Percentiles rank a stretch among this genome's conserved stretches.
phyloP scores from a whole-genome alignment of 2,797 vertebrate species.

The Urophycis tenuis region DNA sequence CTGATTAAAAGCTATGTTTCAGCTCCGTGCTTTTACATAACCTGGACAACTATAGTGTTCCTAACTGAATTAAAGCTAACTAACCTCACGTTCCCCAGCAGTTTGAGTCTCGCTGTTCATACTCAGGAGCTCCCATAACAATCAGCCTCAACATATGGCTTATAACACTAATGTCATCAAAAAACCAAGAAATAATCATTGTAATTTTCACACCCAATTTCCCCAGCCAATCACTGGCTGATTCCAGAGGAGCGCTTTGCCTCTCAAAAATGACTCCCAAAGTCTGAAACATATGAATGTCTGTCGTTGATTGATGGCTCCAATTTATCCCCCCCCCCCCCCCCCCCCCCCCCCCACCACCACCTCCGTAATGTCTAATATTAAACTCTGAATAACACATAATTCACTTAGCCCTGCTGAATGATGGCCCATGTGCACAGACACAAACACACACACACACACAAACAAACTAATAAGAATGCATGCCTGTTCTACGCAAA shows the following conservation, averaged over 20 bases:
- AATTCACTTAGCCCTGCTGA: constrained; percentile 49
- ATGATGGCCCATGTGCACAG: constrained; percentile 16
- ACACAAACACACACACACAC: constrained; percentile 17
- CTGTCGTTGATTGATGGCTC: constrained; percentile 68
- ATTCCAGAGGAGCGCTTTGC: constrained; percentile 46
- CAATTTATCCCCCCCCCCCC: constrained; percentile 58
- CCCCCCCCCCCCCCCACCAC: background rate
- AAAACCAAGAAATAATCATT: constrained; percentile 61
- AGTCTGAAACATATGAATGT: constrained; percentile 55
- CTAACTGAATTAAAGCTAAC: background rate
- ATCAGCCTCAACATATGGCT: constrained; percentile 49
- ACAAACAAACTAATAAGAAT: constrained; percentile 2
- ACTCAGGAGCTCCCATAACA: constrained; percentile 38
- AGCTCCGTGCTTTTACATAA: too few species aligned
- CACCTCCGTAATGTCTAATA: constrained; percentile 57
- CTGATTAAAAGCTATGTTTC: too few species aligned
- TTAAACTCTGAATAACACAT: constrained; percentile 70
- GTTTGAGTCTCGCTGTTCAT: constrained; percentile 26
- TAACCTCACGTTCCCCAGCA: background rate
- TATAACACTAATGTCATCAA: constrained; percentile 58
- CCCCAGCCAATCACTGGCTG: constrained; percentile 50
- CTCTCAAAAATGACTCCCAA: constrained; percentile 57
- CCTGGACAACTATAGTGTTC: background rate
- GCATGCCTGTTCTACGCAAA: background rate
- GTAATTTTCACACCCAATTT: constrained; percentile 62